Percentiles rank a stretch among this genome's conserved stretches.
These are phyloP conservation scores for Zaprionus gabonicus DNA, from an alignment of 1,140 invertebrate species.

Conservation along the genomic window DNA sequence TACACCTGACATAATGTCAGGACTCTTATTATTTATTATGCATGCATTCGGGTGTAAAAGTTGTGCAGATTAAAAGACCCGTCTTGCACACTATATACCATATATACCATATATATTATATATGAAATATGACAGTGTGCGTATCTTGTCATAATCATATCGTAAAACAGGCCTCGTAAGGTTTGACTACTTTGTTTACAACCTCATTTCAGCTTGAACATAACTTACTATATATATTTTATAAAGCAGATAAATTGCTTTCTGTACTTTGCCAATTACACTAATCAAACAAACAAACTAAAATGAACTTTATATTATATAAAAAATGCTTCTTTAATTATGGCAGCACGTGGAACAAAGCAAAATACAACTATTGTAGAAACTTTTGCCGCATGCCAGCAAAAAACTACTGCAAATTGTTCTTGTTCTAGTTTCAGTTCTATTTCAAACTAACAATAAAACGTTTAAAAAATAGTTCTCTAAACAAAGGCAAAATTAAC, in stretches of 20 bases:
- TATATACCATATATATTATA: too few species aligned
- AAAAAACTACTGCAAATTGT: slow-evolving; percentile 1
- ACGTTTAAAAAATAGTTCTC: slow-evolving; percentile 5
- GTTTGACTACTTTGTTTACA: too few species aligned
- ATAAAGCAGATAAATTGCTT: not conserved
- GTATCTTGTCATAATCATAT: slow-evolving; percentile 29
- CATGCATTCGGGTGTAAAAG: slow-evolving; percentile 39
- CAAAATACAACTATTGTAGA: slow-evolving; percentile 37
- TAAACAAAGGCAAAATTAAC: slow-evolving; percentile 8
- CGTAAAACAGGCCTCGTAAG: not conserved
- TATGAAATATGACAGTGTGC: not conserved
- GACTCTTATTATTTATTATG: slow-evolving; percentile 29
- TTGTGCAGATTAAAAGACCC: slow-evolving; percentile 40
- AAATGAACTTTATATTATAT: not conserved
- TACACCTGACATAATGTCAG: slow-evolving; percentile 19
- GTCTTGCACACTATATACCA: not conserved
- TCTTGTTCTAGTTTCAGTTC: not conserved
- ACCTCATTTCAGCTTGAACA: not conserved
- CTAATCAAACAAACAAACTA: slow-evolving; percentile 4
- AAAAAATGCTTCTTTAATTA: slow-evolving; percentile 16
- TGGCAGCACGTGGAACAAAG: slow-evolving; percentile 36
- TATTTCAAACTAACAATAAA: not conserved
- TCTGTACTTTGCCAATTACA: not conserved
- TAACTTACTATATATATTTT: not conserved
- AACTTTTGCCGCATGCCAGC: slow-evolving; percentile 13